These are phyloP conservation scores for Harpagus bidentatus DNA, from an alignment of 2,113 vertebrate species.

Conservation along the genomic window DNA sequence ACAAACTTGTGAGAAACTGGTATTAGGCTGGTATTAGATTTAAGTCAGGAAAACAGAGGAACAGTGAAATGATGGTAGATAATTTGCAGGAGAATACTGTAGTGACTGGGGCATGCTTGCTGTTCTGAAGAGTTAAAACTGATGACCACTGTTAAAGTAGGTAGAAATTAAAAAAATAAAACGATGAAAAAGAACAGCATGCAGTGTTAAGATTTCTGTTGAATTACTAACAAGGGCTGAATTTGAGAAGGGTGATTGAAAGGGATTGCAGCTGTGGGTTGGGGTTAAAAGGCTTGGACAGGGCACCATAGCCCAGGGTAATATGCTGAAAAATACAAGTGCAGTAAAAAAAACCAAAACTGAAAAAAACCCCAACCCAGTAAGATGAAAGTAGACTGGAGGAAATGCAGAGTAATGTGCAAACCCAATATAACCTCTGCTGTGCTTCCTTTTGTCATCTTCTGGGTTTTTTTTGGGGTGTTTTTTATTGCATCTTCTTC, in stretches of 20 bases:
- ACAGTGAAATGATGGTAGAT: not conserved
- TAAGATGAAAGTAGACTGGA: not conserved
- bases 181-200: not conserved
- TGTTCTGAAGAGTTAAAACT: not conserved
- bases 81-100: not conserved
- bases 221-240: not conserved
- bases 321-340: not conserved
- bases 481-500: not conserved
- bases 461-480: fast-evolving
- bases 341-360: not conserved
- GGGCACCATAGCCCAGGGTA: not conserved
- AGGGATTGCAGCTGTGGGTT: not conserved
- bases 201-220: not conserved
- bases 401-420: not conserved
- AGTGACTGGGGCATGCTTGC: not conserved
- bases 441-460: not conserved
- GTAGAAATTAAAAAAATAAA: not conserved
- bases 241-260: not conserved
- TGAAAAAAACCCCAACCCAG: too few species aligned
- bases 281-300: not conserved
- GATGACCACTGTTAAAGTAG: not conserved
- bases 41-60: not conserved
- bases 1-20: not conserved
- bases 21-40: not conserved
- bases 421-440: not conserved